Evolutionary conservation across 2,888 invertebrate genomes (phyloP), one percentile per base, ranked within the genome.

Genomic region (Alloplasta piceator): DNA sequence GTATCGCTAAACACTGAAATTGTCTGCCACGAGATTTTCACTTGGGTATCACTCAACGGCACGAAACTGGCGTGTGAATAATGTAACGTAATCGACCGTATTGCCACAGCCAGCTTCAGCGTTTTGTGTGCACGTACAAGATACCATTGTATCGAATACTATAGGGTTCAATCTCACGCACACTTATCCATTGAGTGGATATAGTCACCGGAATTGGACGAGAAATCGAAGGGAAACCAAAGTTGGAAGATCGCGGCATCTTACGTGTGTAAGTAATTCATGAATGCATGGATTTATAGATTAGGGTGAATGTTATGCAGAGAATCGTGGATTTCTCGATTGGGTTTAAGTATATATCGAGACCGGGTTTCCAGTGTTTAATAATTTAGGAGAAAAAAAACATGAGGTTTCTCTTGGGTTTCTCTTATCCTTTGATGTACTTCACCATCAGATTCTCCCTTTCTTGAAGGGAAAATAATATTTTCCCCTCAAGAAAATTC

Each of bases 311-410:
- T 48, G 56, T 64, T 66, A 43, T 36, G 26, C 41, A 14, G 55
- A 48, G 52, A 61, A 41, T 56, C 38, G 84, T 86, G 86, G 87
- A 90, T 89, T 88, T 88, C 88, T 86, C 86, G 88, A 90, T 90
- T 90, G 87, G 87, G 90, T 89, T 90, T 88, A 87, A 90, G 89
- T 90, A 90, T 89, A 89, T 90, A 87, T 88, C 87, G 88, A 85
- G 87, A 3, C 26, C 86, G 89, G 88, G 88, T 90, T 90, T 88
- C 86, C 78, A 86, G 84, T 85, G 81, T 83, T 91, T 90, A 90
- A 91, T 91, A 90, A 91, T 91, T 88, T 86, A 91, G 85, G 83
- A 82, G 85, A 26, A 26, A 26, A 26, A 85, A 87, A 87, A 86
- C 86, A 81, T 80, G 84, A 83, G 86, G 85, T 84, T 84, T 70